phyloP scores from a whole-genome alignment of 37 sponge, comb jelly and placozoan genomes.

The Ephydatia muelleri region DNA sequence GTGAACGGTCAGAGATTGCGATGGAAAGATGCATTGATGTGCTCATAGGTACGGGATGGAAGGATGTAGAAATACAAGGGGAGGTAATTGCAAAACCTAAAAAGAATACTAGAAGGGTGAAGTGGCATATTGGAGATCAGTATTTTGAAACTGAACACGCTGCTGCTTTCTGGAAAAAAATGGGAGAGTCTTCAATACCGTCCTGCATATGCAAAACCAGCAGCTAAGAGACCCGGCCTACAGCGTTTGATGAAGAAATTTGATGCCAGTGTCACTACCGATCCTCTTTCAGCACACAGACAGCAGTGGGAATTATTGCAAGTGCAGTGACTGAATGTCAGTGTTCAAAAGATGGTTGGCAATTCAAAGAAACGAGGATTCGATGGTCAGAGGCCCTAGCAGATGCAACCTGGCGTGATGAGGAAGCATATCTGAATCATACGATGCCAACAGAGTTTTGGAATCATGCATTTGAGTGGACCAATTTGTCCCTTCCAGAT shows the following conservation, averaged over 20 bases:
- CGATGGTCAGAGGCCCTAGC: neutral
- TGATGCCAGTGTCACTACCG: neutral
- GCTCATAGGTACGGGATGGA: neutral
- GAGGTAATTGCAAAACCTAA: conserved; percentile 1
- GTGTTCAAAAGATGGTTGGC: conserved; percentile 1
- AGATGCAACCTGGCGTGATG: neutral
- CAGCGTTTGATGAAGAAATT: neutral
- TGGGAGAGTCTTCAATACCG: neutral
- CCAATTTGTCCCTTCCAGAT: neutral
- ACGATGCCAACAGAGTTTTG: neutral
- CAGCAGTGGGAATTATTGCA: neutral
- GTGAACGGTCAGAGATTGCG: neutral
- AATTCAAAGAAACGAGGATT: neutral
- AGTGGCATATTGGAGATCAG: neutral
- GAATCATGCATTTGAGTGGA: neutral
- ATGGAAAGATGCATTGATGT: neutral
- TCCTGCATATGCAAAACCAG: neutral
- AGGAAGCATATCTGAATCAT: neutral
- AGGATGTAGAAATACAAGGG: conserved; percentile 1
- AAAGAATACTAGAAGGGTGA: neutral
- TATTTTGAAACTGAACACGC: neutral
- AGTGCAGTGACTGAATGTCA: neutral
- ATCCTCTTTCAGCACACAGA: neutral
- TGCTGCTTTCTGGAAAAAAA: conserved; percentile 1
- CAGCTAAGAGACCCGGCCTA: neutral